Percentiles rank a stretch among this genome's conserved stretches.
Evolutionary conservation across 2,797 vertebrate species (phyloP).

Genomic region (Ataeniobius toweri): DNA sequence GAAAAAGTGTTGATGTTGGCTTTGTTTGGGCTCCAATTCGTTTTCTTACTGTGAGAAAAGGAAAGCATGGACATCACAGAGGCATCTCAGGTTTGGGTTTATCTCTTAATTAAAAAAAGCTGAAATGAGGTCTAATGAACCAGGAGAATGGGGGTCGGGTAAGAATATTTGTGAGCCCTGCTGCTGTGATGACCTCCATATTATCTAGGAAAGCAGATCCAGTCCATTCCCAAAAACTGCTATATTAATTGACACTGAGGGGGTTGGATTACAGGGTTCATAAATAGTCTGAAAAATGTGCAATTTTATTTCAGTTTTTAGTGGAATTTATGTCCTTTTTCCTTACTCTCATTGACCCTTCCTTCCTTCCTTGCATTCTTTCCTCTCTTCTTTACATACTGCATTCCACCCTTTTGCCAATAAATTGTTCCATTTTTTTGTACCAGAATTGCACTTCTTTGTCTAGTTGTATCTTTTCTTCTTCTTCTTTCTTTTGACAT

Average conservation of each 20-base stretch:
- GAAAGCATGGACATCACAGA: not conserved
- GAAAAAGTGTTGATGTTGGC: not conserved
- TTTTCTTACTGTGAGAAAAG: not conserved
- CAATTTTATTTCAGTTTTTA: not conserved
- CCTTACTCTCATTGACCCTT: no score
- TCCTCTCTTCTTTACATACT: no score
- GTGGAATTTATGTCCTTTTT: no score
- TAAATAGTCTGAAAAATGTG: not conserved
- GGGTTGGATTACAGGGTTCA: not conserved
- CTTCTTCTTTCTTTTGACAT: no score
- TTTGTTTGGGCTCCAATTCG: not conserved
- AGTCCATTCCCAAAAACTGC: conserved; percentile 33
- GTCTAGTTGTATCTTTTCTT: no score
- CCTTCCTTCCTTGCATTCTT: no score
- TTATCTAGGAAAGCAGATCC: conserved; percentile 40
- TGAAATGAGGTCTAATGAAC: not conserved
- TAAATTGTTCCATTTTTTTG: no score
- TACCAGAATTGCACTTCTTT: no score
- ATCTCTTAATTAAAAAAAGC: not conserved
- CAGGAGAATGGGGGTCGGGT: not conserved
- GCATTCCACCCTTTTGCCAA: no score
- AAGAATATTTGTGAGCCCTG: not conserved
- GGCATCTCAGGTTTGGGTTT: not conserved
- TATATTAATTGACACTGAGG: conserved; percentile 49
- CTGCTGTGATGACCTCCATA: conserved; percentile 32